Conservation (phyloP, 2,113 vertebrate species). For the Anthoscopus minutus region DNA sequence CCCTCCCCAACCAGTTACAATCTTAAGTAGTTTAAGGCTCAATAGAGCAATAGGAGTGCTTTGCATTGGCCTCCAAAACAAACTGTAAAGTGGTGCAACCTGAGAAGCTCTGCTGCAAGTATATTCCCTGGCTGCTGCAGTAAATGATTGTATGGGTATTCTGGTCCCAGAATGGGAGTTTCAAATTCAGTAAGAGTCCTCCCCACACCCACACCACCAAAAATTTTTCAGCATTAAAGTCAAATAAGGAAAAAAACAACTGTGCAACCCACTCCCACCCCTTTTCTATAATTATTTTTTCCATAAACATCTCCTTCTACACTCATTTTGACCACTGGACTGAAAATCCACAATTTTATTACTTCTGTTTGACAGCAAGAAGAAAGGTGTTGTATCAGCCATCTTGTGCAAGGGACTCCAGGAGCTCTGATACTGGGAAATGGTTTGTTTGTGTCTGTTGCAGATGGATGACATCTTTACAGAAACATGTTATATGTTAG, state of each 20-base stretch:
- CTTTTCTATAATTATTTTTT: background rate
- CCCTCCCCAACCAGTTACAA: background rate
- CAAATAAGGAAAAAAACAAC: background rate
- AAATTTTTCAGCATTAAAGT: background rate
- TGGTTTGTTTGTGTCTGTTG: background rate
- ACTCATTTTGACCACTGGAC: background rate
- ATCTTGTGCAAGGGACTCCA: background rate
- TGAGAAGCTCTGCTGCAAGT: background rate
- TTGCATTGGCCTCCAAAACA: slow-evolving; percentile 18
- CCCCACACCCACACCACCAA: background rate
- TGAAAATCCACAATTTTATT: background rate
- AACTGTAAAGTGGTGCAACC: background rate
- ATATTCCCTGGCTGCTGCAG: background rate
- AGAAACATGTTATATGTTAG: background rate
- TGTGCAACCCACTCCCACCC: background rate
- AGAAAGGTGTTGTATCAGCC: background rate
- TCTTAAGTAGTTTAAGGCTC: slow-evolving; percentile 25
- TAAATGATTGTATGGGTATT: background rate
- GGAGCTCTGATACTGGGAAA: background rate
- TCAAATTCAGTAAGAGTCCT: background rate
- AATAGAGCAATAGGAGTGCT: background rate
- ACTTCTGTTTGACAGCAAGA: background rate
- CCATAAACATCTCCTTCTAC: background rate
- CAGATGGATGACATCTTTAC: background rate
- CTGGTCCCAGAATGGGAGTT: background rate